phyloP scores from a whole-genome alignment of 2,797 vertebrate species.

The Malacoctenus gilli region DNA sequence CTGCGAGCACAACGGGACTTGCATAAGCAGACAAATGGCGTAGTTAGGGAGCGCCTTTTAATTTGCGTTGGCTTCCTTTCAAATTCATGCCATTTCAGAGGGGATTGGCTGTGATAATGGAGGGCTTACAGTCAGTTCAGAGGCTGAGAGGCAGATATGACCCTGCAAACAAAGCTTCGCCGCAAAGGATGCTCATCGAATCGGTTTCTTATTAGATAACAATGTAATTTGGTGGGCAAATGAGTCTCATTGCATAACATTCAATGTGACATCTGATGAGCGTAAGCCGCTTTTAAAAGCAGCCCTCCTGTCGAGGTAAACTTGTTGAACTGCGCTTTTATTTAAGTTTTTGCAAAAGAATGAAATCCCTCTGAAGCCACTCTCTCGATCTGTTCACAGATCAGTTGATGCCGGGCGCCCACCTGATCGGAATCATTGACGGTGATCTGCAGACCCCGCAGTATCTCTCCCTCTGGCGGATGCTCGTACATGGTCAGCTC shows the following conservation, averaged over 20 bases:
- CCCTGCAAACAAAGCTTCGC: constrained; percentile 15
- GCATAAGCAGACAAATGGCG: constrained; percentile 66
- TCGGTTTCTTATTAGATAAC: constrained; percentile 48
- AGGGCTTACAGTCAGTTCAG: constrained; percentile 43
- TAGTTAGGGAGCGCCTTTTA: constrained; percentile 44
- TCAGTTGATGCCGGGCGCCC: too few species aligned
- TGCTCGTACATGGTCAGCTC: constrained; percentile 94
- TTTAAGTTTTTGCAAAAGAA: too few species aligned
- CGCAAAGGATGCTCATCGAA: constrained; percentile 18
- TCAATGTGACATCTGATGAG: neutral
- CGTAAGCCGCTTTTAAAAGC: too few species aligned
- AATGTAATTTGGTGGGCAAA: constrained; percentile 34
- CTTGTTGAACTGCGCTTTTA: too few species aligned
- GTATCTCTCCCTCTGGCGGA: constrained; percentile 93
- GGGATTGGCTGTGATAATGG: constrained; percentile 56
- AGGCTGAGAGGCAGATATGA: constrained; percentile 26
- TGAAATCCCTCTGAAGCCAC: neutral
- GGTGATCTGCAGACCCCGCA: constrained; percentile 92
- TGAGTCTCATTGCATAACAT: constrained; percentile 34
- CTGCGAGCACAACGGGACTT: constrained; percentile 54
- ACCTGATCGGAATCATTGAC: constrained; percentile 98
- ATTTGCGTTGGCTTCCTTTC: constrained; percentile 51
- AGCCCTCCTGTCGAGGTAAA: too few species aligned
- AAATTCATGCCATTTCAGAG: constrained; percentile 52
- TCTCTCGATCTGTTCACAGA: too few species aligned